These are phyloP conservation scores for Caenorhabditis uteleia DNA, from an alignment of 2,888 invertebrate genomes.

Conservation along the genomic window DNA sequence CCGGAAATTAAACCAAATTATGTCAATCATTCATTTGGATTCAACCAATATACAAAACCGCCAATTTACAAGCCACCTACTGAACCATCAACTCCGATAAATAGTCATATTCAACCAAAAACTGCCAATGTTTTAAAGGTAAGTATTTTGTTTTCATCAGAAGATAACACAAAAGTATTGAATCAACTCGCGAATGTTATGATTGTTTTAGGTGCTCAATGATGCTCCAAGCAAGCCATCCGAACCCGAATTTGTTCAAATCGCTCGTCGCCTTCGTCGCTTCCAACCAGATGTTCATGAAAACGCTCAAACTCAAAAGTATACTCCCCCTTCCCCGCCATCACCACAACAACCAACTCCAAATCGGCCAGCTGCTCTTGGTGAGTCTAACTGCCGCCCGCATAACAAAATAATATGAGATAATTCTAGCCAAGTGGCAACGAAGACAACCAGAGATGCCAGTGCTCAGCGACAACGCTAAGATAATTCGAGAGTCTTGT, in stretches of 20 bases:
- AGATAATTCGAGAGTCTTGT: constrained; percentile 32
- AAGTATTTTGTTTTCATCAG: too few species aligned
- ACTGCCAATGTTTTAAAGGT: constrained; percentile 28
- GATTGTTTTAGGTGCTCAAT: constrained; percentile 34
- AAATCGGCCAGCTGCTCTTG: constrained; percentile 8
- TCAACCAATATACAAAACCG: too few species aligned
- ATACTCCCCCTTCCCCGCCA: too few species aligned
- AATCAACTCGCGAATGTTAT: too few species aligned
- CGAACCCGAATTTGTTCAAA: constrained; percentile 39
- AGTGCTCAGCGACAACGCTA: constrained; percentile 15
- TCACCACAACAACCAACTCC: constrained; percentile 10
- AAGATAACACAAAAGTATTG: background rate
- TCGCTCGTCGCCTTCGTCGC: constrained; percentile 32
- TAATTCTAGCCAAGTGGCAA: constrained; percentile 28
- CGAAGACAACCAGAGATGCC: constrained; percentile 30
- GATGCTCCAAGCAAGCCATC: constrained; percentile 15
- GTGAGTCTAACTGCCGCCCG: background rate
- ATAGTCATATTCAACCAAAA: too few species aligned
- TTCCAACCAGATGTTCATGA: constrained; percentile 31
- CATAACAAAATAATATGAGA: background rate
- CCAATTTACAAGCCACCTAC: too few species aligned
- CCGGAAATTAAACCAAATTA: constrained; percentile 11
- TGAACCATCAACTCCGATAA: too few species aligned
- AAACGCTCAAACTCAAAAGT: background rate
- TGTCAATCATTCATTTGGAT: too few species aligned